Evolutionary conservation across 2,113 vertebrate species (phyloP).

Genomic region (Eubucco bourcierii): DNA sequence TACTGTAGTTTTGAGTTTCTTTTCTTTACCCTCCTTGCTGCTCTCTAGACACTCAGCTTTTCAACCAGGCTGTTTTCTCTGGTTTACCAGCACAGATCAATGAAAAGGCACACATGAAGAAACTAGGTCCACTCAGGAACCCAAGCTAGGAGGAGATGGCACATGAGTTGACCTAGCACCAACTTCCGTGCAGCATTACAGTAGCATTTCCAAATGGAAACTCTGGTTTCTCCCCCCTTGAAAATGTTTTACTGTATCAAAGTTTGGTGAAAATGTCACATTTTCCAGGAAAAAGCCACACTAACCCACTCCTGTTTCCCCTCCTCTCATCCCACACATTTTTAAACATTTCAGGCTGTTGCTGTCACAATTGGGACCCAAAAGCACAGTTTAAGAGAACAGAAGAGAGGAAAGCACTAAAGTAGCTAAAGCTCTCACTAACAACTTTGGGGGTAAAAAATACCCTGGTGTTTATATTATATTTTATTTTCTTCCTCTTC

Average conservation of each 20-base stretch:
- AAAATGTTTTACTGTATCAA: not conserved
- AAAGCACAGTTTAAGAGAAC: not conserved
- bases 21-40: not conserved
- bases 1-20: not conserved
- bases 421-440: not conserved
- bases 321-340: rapidly evolving
- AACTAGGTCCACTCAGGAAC: not conserved
- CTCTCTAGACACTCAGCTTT: not conserved
- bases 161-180: rapidly evolving
- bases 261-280: not conserved
- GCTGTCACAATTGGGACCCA: not conserved
- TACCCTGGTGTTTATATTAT: not conserved
- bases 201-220: not conserved
- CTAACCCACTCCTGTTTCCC: not conserved
- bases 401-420: not conserved
- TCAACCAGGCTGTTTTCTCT: not conserved
- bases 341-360: not conserved
- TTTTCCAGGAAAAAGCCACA: not conserved
- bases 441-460: not conserved
- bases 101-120: not conserved
- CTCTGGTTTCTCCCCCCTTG: not conserved
- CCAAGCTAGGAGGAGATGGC: not conserved
- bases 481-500: not conserved
- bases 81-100: not conserved
- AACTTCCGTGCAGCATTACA: not conserved